A percentile compares a stretch with the other conserved stretches of the same genome.
phyloP scores from a whole-genome alignment of 2,113 vertebrate species.

The Sterrhoptilus dennistouni region DNA sequence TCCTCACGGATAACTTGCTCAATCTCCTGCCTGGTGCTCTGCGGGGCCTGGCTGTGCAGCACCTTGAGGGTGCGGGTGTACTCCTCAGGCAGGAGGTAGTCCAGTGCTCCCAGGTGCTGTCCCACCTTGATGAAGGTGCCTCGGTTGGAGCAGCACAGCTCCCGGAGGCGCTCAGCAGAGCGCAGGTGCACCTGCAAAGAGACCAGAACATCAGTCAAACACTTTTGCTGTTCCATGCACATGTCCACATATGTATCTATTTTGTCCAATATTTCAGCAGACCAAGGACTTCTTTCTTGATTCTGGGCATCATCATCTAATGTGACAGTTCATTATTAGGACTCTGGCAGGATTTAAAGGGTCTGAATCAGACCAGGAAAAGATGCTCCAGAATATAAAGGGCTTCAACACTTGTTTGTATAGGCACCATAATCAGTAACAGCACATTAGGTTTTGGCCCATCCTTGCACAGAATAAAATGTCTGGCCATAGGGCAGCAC shows the following conservation, averaged over 20 bases:
- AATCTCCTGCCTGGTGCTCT: slow-evolving; percentile 89
- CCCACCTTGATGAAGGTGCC: slow-evolving; percentile 99
- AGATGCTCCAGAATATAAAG: background rate
- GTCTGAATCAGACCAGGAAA: background rate
- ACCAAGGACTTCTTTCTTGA: background rate
- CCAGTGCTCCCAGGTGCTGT: slow-evolving; percentile 93
- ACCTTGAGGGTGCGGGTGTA: slow-evolving; percentile 93
- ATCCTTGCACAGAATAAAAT: background rate
- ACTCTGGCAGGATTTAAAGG: background rate
- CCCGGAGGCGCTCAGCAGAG: slow-evolving; percentile 88
- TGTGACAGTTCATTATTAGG: background rate
- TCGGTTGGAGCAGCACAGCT: slow-evolving; percentile 94
- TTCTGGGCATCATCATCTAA: background rate
- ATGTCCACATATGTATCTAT: fast-evolving
- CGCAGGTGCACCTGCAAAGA: slow-evolving; percentile 86
- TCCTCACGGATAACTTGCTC: slow-evolving; percentile 91
- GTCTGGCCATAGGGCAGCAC: background rate
- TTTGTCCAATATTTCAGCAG: background rate
- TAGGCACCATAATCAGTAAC: background rate
- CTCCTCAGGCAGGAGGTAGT: slow-evolving; percentile 92
- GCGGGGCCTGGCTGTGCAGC: slow-evolving; percentile 90
- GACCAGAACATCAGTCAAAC: background rate
- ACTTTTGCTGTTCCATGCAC: background rate
- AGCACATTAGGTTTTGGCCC: background rate
- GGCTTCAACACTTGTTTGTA: background rate